Evolutionary conservation across 2,888 invertebrate genomes (phyloP).

Genomic region (Cactoblastis cactorum): DNA sequence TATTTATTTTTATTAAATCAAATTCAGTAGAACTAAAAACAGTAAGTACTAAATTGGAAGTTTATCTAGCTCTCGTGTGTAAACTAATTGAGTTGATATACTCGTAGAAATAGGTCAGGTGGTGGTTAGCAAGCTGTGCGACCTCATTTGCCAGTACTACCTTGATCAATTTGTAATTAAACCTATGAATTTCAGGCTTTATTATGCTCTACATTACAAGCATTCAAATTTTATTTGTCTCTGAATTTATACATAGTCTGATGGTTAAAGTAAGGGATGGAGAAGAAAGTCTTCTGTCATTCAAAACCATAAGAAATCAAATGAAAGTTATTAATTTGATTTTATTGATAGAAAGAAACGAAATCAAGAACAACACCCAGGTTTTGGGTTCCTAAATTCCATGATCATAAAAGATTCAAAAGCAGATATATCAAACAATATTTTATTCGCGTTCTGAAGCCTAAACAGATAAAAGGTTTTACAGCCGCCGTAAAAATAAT

Average conservation of each 20-base stretch:
- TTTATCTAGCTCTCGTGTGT: not conserved
- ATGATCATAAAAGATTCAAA: not conserved
- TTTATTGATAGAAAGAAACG: no score
- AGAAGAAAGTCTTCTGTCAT: no score
- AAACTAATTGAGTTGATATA: not conserved
- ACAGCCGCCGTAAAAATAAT: constrained; percentile 9
- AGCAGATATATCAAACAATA: not conserved
- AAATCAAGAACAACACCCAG: no score
- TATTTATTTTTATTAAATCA: no score
- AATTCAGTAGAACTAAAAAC: not conserved
- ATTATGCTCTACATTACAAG: no score
- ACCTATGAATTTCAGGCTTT: not conserved
- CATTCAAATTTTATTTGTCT: no score
- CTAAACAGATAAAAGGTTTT: constrained; percentile 9
- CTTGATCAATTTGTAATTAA: not conserved
- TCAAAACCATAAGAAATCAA: no score
- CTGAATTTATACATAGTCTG: no score
- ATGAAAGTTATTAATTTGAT: no score
- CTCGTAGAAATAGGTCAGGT: not conserved
- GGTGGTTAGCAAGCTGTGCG: not conserved
- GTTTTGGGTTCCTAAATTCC: not conserved
- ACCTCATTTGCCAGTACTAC: not conserved
- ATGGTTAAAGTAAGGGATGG: no score
- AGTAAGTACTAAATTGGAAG: not conserved
- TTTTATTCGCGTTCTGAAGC: constrained; percentile 4